These are phyloP conservation scores for Cryptoprocta ferox DNA, from an alignment of 2,797 vertebrate species.

Conservation along the genomic window DNA sequence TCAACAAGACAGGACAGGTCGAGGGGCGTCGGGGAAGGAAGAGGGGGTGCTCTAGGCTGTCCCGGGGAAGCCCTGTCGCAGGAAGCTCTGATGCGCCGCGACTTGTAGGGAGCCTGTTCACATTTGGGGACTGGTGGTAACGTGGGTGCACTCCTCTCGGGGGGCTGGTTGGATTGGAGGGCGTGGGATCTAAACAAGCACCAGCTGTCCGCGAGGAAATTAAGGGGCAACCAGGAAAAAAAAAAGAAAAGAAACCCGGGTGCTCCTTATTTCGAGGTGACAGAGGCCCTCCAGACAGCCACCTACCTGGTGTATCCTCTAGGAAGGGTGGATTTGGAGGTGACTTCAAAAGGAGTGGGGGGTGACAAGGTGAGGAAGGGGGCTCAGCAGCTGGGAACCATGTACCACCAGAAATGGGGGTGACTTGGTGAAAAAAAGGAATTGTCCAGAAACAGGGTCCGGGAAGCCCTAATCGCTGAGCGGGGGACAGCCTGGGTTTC, in stretches of 20 bases:
- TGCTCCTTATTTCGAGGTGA: conserved; percentile 56
- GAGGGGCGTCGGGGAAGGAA: conserved; percentile 71
- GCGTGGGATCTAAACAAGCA: conserved; percentile 63
- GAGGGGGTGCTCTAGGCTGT: conserved; percentile 52
- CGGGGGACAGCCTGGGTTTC: background rate
- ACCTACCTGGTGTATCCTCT: conserved; percentile 63
- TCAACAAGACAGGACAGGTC: conserved; percentile 71
- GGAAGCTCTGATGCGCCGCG: conserved; percentile 41
- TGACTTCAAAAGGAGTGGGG: conserved; percentile 64
- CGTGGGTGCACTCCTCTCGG: conserved; percentile 58
- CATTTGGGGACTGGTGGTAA: conserved; percentile 51
- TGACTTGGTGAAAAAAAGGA: conserved; percentile 39
- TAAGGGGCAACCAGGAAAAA: conserved; percentile 35
- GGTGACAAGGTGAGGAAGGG: conserved; percentile 49
- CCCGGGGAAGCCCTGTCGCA: conserved; percentile 44
- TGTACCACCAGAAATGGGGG: conserved; percentile 19
- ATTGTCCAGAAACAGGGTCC: conserved; percentile 12
- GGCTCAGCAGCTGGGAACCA: conserved; percentile 44
- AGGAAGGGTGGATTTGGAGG: conserved; percentile 68
- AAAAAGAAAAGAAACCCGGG: background rate
- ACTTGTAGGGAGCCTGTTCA: conserved; percentile 51
- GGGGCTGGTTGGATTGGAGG: conserved; percentile 64
- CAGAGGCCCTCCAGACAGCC: conserved; percentile 43
- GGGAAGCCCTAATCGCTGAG: background rate
- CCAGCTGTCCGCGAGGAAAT: conserved; percentile 58